phyloP scores from a whole-genome alignment of 2,888 invertebrate genomes.

The Eupeodes luniger region DNA sequence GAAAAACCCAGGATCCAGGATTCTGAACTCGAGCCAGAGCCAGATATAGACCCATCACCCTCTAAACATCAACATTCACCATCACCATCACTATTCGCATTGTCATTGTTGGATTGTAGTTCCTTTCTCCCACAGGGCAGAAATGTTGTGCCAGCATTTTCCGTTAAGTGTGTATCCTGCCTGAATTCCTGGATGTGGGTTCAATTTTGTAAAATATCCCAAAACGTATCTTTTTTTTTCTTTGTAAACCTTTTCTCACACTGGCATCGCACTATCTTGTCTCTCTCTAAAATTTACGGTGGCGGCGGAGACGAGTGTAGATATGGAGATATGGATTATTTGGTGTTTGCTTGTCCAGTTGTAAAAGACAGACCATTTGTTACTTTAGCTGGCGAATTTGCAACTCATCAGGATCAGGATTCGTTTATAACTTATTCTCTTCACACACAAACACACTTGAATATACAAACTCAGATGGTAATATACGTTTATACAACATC shows the following conservation, averaged over 20 bases:
- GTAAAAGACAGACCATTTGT: constrained; percentile 67
- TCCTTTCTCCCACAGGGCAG: neutral
- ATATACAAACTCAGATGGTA: too few species aligned
- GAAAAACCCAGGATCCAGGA: too few species aligned
- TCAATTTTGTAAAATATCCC: constrained; percentile 27
- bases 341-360: constrained; percentile 62
- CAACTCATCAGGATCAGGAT: constrained; percentile 70
- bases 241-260: neutral
- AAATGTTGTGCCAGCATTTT: constrained; percentile 68
- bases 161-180: constrained; percentile 63
- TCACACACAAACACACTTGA: neutral
- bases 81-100: constrained; percentile 7
- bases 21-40: neutral
- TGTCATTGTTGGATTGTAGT: constrained; percentile 17
- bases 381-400: constrained; percentile 68
- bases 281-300: neutral
- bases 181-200: constrained; percentile 61
- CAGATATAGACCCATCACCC: neutral
- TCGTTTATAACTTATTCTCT: constrained; percentile 28
- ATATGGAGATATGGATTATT: constrained; percentile 50
- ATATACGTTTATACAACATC: neutral
- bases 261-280: neutral
- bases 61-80: neutral
- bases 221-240: neutral
- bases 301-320: too few species aligned